Evolutionary conservation across 2,888 invertebrate species (phyloP).

Genomic region (Branchipolynoe longqiensis): DNA sequence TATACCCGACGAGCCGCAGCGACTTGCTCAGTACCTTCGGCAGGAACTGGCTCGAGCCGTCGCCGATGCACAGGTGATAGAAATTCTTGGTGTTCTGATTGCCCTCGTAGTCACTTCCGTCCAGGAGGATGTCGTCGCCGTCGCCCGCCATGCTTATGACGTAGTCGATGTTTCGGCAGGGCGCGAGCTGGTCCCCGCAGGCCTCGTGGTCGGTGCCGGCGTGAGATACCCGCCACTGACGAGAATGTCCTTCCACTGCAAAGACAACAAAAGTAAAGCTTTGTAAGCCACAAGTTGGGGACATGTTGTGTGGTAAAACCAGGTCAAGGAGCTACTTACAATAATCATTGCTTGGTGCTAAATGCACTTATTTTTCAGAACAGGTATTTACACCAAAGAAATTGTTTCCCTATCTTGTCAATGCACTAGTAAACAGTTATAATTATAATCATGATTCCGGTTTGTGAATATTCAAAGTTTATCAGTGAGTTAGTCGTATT

Average conservation of each 20-base stretch:
- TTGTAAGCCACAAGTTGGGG: too few species aligned
- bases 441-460: too few species aligned
- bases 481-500: too few species aligned
- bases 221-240: conserved; percentile 58
- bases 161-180: conserved; percentile 55
- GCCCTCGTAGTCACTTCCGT: conserved; percentile 38
- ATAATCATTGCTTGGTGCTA: too few species aligned
- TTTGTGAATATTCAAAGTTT: too few species aligned
- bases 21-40: not conserved
- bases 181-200: conserved; percentile 41
- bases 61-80: conserved; percentile 36
- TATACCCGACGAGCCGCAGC: conserved; percentile 7
- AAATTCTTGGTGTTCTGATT: conserved; percentile 24
- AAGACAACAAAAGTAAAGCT: not conserved
- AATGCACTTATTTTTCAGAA: too few species aligned
- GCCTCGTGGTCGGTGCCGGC: conserved; percentile 36
- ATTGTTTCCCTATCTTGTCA: too few species aligned
- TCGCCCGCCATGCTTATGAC: conserved; percentile 42
- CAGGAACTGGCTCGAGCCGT: not conserved
- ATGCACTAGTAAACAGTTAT: too few species aligned
- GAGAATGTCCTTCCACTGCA: conserved; percentile 9
- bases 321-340: too few species aligned
- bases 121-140: conserved; percentile 54
- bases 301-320: too few species aligned
- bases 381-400: too few species aligned